Base-by-base conservation (phyloP, 2,888 invertebrate species). In the Proisotoma minuta region DNA sequence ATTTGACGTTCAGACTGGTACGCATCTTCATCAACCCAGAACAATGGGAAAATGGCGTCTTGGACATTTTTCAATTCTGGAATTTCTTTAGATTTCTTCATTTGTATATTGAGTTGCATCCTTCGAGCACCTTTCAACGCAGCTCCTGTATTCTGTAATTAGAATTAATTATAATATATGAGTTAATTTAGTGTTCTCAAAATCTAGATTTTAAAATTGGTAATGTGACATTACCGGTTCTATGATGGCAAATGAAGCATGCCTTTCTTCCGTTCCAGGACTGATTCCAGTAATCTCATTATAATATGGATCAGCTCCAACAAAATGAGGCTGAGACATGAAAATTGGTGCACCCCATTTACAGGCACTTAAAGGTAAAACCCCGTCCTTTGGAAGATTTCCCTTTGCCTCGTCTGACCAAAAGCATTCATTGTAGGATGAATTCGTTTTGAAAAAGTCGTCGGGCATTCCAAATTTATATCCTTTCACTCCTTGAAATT, bases 1-100 rank as follows among this genome's bases (percentile, higher is more conserved):
- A 66, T 24, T 10, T 60, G 50, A 3, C 27, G 57, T 15, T 58
- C 56, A 40, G 60, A 57, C 43, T 66, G 62, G 1, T 34, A 22
- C 26, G 66, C 65, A 49, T 15, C 69, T 59, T 69, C 66, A 22
- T 66, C 64, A 12, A 63, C 48, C 69, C 69, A 69, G 2, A 69
- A 48, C 3, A 69, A 18, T 22, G 69, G 69, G n/a, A 69, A 27
- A 2, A 61, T 24, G n/a, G 66, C 24, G 23, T 64, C 58, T 24
- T 61, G 54, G 26, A 69, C 63, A 18, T 57, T 34, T 8, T 43
- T 43, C 20, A 66, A 59, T 20, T 39, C 62, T 1, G 34, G 34
- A 29, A 65, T 49, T 20, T 54, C 26, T n/a, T 53, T 39, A 2
- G 65, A 60, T 10, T 57, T 59, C 40, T 60, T 63, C 3, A 65